Base-by-base conservation (phyloP, 1,140 invertebrate genomes). In the Microvelia longipes region DNA sequence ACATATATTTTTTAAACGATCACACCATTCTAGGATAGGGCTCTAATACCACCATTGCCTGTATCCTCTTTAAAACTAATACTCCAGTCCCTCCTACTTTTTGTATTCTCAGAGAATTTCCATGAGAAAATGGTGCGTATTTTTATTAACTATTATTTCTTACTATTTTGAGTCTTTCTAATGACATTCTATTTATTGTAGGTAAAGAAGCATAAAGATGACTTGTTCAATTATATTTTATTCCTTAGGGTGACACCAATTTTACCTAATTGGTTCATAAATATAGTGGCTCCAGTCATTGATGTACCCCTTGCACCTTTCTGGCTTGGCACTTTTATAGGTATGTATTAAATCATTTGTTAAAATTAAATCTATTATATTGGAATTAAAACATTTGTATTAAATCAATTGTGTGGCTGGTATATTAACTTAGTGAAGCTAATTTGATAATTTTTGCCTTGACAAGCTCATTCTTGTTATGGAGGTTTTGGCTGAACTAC, bases 211-310 rank as follows among this genome's bases (percentile, higher is more conserved):
- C 94, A 99, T 76, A 83, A 86, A 73, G 87, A 93, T 71, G 89
- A 98, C 80, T 81, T 99, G 69, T 85, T 98, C 15, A 96, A 95
- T 81, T 99, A 99, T 78, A 96, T 99, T 73, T 85, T 99, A 76
- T 99, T 99, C 80, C 83, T 99, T 62, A 86, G 98, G 73, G 92
- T 99, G 71, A 99, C 98, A 19, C 98, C 98, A 67, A 90, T 99
- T 75, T 81, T 99, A 69, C 98, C 98, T 2, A 99, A 99, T 81
- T 99, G 98, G 98, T 98, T 99, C 80, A 99, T 99, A 74, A 99
- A 99, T 82, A 86, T 99, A 73, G 88, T 92, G 1, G 93, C 96
- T 72, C 98, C 98, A 29, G 90, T 99, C 19, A 91, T 99, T 71
- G 94, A 94, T 76, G 96, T 99, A 27, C 94, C 96, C 25, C 79